Percentiles rank a stretch among this genome's conserved stretches.
Conservation (phyloP, 2,888 invertebrate genomes). For the Biston stratarius region DNA sequence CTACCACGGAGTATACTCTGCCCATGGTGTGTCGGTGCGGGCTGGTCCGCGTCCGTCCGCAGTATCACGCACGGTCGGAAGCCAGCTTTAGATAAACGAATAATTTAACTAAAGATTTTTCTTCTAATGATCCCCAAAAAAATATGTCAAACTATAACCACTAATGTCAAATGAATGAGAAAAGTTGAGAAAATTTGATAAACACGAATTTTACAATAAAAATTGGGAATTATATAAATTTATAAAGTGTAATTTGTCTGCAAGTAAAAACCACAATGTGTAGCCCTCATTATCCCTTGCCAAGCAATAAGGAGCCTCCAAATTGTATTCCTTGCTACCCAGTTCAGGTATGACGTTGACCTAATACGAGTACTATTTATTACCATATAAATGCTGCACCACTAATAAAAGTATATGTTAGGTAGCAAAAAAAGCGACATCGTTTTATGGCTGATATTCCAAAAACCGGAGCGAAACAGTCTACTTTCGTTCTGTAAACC, state of each 20-base stretch:
- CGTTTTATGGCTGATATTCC: no score
- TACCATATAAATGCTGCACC: no score
- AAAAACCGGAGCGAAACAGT: no score
- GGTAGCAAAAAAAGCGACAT: no score
- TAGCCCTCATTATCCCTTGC: conserved; percentile 62
- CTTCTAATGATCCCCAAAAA: background rate
- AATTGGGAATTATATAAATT: conserved; percentile 22
- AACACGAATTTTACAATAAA: background rate
- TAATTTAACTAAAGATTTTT: background rate
- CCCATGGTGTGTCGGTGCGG: no score
- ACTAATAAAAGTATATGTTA: no score
- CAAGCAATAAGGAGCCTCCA: conserved; percentile 70
- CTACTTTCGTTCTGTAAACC: no score
- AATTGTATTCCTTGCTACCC: conserved; percentile 65
- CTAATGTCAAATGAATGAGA: background rate
- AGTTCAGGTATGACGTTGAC: conserved; percentile 57
- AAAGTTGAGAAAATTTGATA: background rate
- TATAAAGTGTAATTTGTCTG: conserved; percentile 19
- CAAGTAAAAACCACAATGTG: conserved; percentile 57
- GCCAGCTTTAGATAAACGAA: no score
- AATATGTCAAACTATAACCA: background rate
- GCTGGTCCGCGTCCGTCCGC: no score
- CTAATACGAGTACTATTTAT: background rate
- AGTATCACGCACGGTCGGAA: no score
- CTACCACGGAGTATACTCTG: no score